phyloP scores from a whole-genome alignment of 1,140 invertebrate genomes.

The Trachelipus rathkii region DNA sequence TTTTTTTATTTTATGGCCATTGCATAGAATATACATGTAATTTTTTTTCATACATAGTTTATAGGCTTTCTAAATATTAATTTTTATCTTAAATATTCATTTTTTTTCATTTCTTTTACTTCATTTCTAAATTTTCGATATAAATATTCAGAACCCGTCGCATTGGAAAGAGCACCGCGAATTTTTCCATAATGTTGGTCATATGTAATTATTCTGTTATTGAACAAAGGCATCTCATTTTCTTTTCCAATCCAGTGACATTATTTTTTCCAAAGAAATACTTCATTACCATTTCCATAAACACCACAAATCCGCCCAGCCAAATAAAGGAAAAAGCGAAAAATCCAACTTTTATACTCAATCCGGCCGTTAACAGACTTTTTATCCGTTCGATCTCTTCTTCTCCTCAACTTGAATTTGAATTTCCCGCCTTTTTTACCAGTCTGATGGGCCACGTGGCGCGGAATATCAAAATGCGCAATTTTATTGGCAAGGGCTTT shows the following conservation, averaged over 20 bases:
- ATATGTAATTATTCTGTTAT: not conserved
- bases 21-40: no score
- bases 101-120: no score
- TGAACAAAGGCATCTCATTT: not conserved
- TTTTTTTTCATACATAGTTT: no score
- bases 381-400: not conserved
- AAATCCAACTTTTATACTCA: conserved; percentile 5
- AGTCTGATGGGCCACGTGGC: conserved; percentile 7
- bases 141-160: no score
- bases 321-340: conserved; percentile 1
- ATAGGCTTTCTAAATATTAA: no score
- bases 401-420: conserved; percentile 3
- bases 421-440: conserved; percentile 12
- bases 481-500: conserved; percentile 2
- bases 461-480: conserved; percentile 4
- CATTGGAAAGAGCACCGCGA: no score
- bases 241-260: not conserved
- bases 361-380: not conserved
- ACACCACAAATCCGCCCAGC: not conserved
- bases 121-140: no score
- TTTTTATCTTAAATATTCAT: no score
- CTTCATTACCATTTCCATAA: conserved; percentile 10
- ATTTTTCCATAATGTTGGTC: not conserved
- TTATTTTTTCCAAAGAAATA: not conserved
- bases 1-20: no score